Evolutionary conservation across 2,113 vertebrate genomes (phyloP), one percentile per base, ranked within the genome.

Genomic region (Pungitius pungitius): DNA sequence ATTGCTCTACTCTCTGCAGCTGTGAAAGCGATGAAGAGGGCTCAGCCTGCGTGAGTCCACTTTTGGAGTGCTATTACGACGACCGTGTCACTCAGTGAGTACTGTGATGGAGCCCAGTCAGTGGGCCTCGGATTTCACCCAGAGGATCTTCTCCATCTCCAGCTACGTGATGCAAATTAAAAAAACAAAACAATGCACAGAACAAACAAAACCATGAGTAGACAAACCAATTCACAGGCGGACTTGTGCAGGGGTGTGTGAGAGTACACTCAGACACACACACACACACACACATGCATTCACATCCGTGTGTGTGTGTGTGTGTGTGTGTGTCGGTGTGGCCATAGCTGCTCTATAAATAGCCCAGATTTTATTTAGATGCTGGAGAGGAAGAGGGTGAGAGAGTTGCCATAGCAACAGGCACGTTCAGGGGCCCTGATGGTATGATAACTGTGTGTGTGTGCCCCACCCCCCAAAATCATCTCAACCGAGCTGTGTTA

Each of bases 281-380:
- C 30, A 30, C 30, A 30, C 30, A 30, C 30, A 30, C 30, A 30
- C 30, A 30, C 30, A 30, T 5, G 30, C 30, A 18, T 57, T 77
- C 49, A n/a, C 73, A 56, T 57, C 39, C 27, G 20, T 71, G 81
- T 24, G 27, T 69, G 80, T 27, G 35, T 85, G 83, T 78, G 76
- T n/a, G n/a, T n/a, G n/a, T n/a, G n/a, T n/a, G n/a, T n/a, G 27
- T 18, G 75, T 77, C 30, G n/a, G 78, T 78, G 77, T 22, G 35
- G 78, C 83, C 80, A 62, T 71, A 65, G 67, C 64, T 14, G 72
- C 49, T 79, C 92, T 92, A 94, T 79, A 94, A 93, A 94, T 94
- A 92, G 84, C 77, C 57, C 0, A 49, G 81, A 91, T 91, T 93
- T 93, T 93, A 93, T 94, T 92, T 92, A 92, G 90, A 92, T 88